A percentile compares a stretch with the other conserved stretches of the same genome.
phyloP scores from a whole-genome alignment of 2,797 vertebrate species.

The Chromis chromis region DNA sequence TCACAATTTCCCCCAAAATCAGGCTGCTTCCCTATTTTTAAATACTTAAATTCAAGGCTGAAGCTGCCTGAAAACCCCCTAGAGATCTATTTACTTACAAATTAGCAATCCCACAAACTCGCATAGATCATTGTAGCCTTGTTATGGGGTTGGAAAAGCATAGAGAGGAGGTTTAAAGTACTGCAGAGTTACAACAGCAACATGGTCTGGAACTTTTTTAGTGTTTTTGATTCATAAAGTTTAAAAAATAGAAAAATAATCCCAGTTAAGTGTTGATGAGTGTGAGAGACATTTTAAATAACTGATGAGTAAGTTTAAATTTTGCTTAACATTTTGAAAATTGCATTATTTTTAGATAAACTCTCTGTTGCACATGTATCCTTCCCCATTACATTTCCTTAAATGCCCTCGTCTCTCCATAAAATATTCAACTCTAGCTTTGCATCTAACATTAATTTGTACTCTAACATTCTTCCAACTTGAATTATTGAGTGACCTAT shows the following conservation, averaged over 20 bases:
- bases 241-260: neutral
- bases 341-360: neutral
- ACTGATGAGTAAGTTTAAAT: neutral
- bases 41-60: neutral
- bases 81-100: neutral
- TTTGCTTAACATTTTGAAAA: neutral
- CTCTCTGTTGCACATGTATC: neutral
- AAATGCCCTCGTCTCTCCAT: neutral
- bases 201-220: too few species aligned
- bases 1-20: neutral
- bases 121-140: neutral
- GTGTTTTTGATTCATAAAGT: too few species aligned
- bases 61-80: neutral
- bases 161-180: neutral
- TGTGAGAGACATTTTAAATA: conserved; percentile 1
- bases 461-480: neutral
- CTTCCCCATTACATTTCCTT: neutral
- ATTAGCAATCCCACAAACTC: neutral
- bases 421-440: neutral
- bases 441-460: neutral
- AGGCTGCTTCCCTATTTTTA: neutral
- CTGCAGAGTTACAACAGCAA: neutral
- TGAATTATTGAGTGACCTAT: neutral
- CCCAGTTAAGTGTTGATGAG: neutral
- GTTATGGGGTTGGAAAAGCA: neutral